phyloP scores from a whole-genome alignment of 2,113 vertebrate species.

The Rattus norvegicus region GRCr8 NC_086024.1:6868001-6868500 shows the following conservation, averaged over 20 bases:
- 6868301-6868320: background rate
- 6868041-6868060: background rate
- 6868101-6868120: background rate
- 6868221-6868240: background rate
- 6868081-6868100: background rate
- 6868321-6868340: background rate
- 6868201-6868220: background rate
- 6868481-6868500: background rate
- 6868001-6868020: background rate
- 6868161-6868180: background rate
- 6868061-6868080: background rate
- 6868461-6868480: background rate
- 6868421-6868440: background rate
- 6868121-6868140: background rate
- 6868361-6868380: too few relatives aligned
- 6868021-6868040: background rate
- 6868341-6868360: slow-evolving; percentile 5
- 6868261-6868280: too few relatives aligned
- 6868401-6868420: background rate
- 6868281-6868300: background rate
- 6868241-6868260: background rate
- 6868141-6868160: background rate
- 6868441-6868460: background rate
- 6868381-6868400: too few relatives aligned
- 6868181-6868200: background rate